Conservation (phyloP, 2,113 vertebrate species). For the Nesoenas mayeri region DNA sequence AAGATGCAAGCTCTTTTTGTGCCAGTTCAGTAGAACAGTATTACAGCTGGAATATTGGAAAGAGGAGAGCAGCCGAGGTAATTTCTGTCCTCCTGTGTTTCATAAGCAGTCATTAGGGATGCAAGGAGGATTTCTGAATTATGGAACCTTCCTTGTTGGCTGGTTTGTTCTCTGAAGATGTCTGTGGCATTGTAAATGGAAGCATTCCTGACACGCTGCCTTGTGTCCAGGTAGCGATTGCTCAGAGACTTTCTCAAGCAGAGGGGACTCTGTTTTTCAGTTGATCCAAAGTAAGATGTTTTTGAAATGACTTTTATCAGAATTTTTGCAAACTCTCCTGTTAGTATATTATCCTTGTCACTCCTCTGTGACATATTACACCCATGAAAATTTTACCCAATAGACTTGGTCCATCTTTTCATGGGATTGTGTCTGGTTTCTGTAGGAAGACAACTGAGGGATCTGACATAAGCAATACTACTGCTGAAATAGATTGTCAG, state of each 20-base stretch:
- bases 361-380: neutral
- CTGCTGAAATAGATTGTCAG: neutral
- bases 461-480: neutral
- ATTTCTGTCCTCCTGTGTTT: neutral
- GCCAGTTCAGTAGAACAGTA: constrained; percentile 92
- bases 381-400: neutral
- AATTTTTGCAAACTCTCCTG: neutral
- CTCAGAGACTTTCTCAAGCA: neutral
- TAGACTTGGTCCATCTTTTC: neutral
- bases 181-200: neutral
- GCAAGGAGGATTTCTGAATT: neutral
- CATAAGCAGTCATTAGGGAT: neutral
- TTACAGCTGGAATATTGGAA: constrained; percentile 97
- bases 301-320: neutral
- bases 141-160: neutral
- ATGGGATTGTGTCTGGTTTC: neutral
- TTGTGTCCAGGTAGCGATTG: neutral
- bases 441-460: neutral
- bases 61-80: constrained; percentile 95
- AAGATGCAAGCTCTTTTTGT: constrained; percentile 91
- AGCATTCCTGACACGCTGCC: neutral
- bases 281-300: neutral
- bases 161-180: neutral
- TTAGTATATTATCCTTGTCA: neutral
- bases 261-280: neutral